Percentiles rank a stretch among this genome's conserved stretches.
phyloP scores from a whole-genome alignment of 2,113 vertebrate species.

The Ctenomys sociabilis region DNA sequence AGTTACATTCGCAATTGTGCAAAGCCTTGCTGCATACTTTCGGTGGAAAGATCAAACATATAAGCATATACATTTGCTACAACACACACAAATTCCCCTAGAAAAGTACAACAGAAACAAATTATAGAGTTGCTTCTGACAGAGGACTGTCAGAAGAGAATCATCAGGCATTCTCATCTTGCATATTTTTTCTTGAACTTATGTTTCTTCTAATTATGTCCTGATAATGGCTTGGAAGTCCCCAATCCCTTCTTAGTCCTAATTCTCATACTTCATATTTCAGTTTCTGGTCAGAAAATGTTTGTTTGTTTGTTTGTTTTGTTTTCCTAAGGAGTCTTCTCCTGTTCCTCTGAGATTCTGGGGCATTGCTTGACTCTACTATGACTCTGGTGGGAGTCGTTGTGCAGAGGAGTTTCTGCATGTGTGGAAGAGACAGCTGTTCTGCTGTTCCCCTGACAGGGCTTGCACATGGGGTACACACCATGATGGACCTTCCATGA shows the following conservation, averaged over 20 bases:
- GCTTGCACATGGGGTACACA: not conserved
- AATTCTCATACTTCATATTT: not conserved
- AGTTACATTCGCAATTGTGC: not conserved
- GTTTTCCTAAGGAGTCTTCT: not conserved
- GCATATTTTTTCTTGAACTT: not conserved
- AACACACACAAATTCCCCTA: not conserved
- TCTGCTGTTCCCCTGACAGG: not conserved
- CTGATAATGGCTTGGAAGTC: not conserved
- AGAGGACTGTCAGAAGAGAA: not conserved
- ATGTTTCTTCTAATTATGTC: not conserved
- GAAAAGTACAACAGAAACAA: not conserved
- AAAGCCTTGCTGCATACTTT: not conserved
- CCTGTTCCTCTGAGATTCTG: not conserved
- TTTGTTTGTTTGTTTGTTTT: not conserved
- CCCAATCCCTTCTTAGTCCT: not conserved
- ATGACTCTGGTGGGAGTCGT: not conserved
- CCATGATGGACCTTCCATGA: not conserved
- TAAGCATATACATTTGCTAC: not conserved
- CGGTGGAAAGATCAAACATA: not conserved
- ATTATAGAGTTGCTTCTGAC: not conserved
- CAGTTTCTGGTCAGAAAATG: not conserved
- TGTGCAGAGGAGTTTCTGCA: too few species aligned
- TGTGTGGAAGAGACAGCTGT: not conserved
- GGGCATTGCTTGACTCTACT: not conserved
- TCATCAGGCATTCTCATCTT: not conserved